Percentiles rank a stretch among this genome's conserved stretches.
Conservation (phyloP, 1,140 invertebrate genomes). For the Apis dorsata region DNA sequence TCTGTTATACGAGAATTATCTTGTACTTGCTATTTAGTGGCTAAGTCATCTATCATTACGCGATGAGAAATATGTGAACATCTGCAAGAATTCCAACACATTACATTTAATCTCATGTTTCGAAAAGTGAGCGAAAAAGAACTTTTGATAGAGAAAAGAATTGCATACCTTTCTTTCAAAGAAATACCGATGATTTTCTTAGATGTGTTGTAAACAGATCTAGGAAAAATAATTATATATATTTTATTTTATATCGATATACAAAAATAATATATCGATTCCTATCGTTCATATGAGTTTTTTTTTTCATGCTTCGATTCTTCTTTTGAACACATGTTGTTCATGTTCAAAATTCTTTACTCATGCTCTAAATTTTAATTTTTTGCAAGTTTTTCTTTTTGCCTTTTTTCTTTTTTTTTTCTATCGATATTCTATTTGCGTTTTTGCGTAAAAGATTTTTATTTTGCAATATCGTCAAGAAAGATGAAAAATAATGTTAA, state of each 20-base stretch:
- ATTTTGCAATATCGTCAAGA: not conserved
- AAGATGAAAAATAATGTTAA: not conserved
- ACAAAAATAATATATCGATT: not conserved
- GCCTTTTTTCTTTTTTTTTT: not conserved
- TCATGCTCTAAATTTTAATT: not conserved
- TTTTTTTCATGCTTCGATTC: not conserved
- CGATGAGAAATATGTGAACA: too few relatives aligned
- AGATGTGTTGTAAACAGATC: conserved; percentile 46
- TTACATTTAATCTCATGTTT: not conserved
- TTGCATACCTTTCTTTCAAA: not conserved
- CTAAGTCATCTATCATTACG: too few relatives aligned
- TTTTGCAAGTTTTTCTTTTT: not conserved
- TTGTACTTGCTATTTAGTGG: too few relatives aligned
- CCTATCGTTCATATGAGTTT: not conserved
- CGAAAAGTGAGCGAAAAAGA: not conserved
- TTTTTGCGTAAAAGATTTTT: not conserved
- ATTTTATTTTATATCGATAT: too few relatives aligned
- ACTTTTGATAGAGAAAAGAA: not conserved
- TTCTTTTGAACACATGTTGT: not conserved
- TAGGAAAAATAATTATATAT: conserved; percentile 11
- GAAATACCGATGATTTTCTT: conserved; percentile 6
- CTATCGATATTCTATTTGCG: not conserved
- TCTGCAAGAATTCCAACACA: too few relatives aligned
- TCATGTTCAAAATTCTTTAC: too few relatives aligned
- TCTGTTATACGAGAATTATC: too few relatives aligned